Evolutionary conservation across 2,797 vertebrate genomes (phyloP).

Genomic region (Girardinus metallicus): DNA sequence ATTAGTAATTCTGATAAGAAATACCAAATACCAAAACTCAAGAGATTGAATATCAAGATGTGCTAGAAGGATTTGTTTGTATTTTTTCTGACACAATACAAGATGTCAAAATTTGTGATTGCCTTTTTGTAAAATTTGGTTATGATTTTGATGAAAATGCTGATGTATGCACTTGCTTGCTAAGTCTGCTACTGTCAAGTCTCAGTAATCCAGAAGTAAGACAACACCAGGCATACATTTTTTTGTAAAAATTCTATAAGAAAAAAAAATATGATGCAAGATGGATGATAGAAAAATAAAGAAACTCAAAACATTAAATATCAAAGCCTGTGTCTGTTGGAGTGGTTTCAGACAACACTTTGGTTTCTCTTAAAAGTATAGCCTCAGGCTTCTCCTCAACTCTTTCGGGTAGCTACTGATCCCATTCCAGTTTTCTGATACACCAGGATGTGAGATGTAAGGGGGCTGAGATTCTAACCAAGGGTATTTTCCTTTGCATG

Average conservation of each 20-base stretch:
- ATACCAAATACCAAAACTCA: slow-evolving; percentile 38
- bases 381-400: slow-evolving; percentile 57
- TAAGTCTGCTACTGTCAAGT: neutral
- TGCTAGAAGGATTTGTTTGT: neutral
- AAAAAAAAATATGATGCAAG: slow-evolving; percentile 11
- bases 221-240: neutral
- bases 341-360: slow-evolving; percentile 60
- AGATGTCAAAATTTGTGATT: neutral
- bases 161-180: neutral
- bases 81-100: neutral
- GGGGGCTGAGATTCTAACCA: slow-evolving; percentile 38
- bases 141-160: slow-evolving; percentile 7
- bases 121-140: neutral
- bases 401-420: slow-evolving; percentile 56
- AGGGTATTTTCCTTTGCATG: slow-evolving; percentile 39
- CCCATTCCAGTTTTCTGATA: slow-evolving; percentile 48
- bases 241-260: slow-evolving; percentile 15
- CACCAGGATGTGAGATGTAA: slow-evolving; percentile 45
- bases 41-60: neutral
- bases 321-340: slow-evolving; percentile 58
- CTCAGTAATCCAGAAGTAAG: neutral
- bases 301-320: slow-evolving; percentile 40
- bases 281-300: slow-evolving; percentile 41
- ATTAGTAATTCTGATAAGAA: slow-evolving; percentile 12
- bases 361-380: slow-evolving; percentile 58